Evolutionary conservation across 2,888 invertebrate genomes (phyloP), one percentile per base, ranked within the genome.

Genomic region (Dynastes maya): DNA sequence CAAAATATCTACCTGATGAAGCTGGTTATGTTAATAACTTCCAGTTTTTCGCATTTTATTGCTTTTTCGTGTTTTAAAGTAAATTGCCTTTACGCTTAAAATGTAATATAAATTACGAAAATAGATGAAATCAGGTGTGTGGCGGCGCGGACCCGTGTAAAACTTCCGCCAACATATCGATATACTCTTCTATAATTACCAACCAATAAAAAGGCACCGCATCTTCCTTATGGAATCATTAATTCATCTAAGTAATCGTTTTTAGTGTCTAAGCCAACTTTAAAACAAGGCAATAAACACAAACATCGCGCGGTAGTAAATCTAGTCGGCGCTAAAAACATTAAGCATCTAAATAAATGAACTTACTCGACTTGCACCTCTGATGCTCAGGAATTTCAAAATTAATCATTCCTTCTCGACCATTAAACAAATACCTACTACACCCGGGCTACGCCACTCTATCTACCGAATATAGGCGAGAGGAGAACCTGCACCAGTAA

Each of bases 281-380:
- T 68, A 68, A 68, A 68, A 68, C 68, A 68, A 68, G 68, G 68
- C 72, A 74, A 74, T 74, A 74, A 74, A 74, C 61, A 74, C 61
- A 61, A 74, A 61, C 61, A 74, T 61, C 27, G 72, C 72, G 13
- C 45, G 72, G 72, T 61, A 74, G 72, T 74, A 74, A 74, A 74
- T 58, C 72, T 61, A 74, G 37, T 74, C 45, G 72, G 61, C 72
- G 72, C 72, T 74, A 74, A 74, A 74, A 74, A 74, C 72, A 74
- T 74, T 74, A 74, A 74, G 72, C 72, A 74, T 74, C 61, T 27
- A 74, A 61, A 74, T 74, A 74, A 74, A 74, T 74, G 72, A 74
- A 74, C 72, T 61, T 74, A 74, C 61, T 61, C 72, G 58, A 74
- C 45, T 74, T 74, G 63, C 40, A 58, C 61, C 72, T 61, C 51